Evolutionary conservation across 2,888 invertebrate genomes (phyloP).

Genomic region (Ormyrus rosae): DNA sequence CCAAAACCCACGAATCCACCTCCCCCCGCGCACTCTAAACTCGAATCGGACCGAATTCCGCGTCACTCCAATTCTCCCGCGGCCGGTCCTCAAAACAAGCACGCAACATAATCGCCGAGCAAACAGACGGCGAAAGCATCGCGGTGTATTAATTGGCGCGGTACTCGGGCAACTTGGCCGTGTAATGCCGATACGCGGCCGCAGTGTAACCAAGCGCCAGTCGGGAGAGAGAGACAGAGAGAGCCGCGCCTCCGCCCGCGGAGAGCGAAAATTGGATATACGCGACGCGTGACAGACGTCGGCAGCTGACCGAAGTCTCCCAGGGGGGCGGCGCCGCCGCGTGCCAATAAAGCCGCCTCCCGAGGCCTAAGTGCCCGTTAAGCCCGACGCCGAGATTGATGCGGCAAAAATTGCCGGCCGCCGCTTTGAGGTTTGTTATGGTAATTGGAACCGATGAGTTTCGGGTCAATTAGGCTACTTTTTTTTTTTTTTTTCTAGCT

Average conservation of each 20-base stretch:
- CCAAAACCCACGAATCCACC: no score
- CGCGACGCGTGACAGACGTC: slow-evolving; percentile 26
- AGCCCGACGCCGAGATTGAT: no score
- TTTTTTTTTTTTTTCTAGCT: no score
- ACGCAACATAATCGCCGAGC: not conserved
- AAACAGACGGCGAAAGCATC: no score
- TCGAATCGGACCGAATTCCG: no score
- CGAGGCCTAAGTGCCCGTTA: no score
- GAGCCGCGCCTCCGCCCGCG: not conserved
- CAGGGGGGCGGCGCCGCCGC: not conserved
- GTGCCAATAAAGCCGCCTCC: slow-evolving; percentile 21
- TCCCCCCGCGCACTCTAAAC: no score
- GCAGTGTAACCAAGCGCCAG: slow-evolving; percentile 19
- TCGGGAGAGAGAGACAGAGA: not conserved
- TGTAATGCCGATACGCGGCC: slow-evolving; percentile 34
- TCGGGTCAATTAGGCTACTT: no score
- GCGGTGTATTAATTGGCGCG: slow-evolving; percentile 33
- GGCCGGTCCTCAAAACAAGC: not conserved
- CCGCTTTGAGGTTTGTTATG: not conserved
- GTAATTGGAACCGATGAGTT: no score
- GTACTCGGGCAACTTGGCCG: slow-evolving; percentile 5
- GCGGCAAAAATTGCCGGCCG: no score
- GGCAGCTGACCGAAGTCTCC: not conserved
- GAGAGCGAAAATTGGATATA: slow-evolving; percentile 37
- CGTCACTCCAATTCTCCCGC: not conserved